phyloP scores from a whole-genome alignment of 30 jellyfish, hydroid and myxozoan species.

The Aurelia coerulea region DNA sequence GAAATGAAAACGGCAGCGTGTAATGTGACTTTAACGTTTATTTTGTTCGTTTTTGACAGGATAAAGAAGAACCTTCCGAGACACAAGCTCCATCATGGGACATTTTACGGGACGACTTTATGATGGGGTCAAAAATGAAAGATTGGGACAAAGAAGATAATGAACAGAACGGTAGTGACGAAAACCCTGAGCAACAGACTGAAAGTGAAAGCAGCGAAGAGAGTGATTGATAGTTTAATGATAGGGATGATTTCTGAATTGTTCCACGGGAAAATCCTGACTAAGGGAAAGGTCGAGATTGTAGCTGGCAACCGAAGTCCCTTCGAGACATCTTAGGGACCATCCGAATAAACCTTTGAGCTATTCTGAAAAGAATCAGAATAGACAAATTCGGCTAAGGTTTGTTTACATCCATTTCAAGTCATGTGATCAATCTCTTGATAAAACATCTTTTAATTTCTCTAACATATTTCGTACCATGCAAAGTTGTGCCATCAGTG shows the following conservation, averaged over 20 bases:
- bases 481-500: not conserved
- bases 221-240: constrained; percentile 5
- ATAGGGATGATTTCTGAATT: not conserved
- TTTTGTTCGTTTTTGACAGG: not conserved
- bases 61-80: constrained; percentile 1
- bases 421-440: no score
- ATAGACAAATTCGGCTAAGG: no score
- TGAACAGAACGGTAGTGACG: constrained; percentile 26
- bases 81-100: constrained; percentile 76
- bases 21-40: no score
- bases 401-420: no score
- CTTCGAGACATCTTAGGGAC: not conserved
- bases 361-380: no score
- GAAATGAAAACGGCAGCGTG: no score
- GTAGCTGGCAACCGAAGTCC: not conserved
- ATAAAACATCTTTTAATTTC: no score
- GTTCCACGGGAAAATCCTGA: no score
- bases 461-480: no score
- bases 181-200: constrained; percentile 12
- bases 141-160: constrained; percentile 92
- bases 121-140: constrained; percentile 98
- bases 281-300: not conserved
- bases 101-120: constrained; percentile 92
- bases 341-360: not conserved
- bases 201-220: constrained; percentile 35